phyloP scores from a whole-genome alignment of 1,140 invertebrate genomes.

The Pristionchus pacificus region DNA sequence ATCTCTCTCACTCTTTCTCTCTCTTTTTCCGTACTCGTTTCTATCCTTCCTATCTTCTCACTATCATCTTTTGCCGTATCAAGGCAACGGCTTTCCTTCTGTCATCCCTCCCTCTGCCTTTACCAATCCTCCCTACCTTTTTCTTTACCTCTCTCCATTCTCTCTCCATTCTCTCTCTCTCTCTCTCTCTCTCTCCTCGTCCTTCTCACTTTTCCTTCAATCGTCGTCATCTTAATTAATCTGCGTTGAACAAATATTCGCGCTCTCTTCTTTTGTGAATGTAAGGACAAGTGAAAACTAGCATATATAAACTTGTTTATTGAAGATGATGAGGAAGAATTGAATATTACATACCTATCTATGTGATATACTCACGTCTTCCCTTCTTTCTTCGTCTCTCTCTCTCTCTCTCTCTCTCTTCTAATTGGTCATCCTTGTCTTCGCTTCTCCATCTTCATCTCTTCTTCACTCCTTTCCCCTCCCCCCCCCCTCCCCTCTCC shows the following conservation, averaged over 20 bases:
- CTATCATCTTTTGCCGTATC: too few relatives aligned
- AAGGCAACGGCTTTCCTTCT: constrained; percentile 4
- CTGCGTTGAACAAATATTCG: constrained; percentile 4
- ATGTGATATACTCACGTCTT: too few relatives aligned
- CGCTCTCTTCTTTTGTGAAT: neutral
- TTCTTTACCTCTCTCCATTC: neutral
- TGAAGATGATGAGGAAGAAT: constrained; percentile 13
- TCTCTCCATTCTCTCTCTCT: constrained; percentile 10
- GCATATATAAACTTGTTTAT: constrained; percentile 12
- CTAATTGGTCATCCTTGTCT: neutral
- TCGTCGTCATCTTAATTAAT: neutral
- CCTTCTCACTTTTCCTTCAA: constrained; percentile 2
- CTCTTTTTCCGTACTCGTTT: too few relatives aligned
- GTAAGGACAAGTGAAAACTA: neutral
- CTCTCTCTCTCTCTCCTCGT: constrained; percentile 2
- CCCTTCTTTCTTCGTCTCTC: neutral
- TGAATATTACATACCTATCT: constrained; percentile 4
- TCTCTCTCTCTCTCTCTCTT: neutral
- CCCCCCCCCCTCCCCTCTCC: neutral
- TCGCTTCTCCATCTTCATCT: neutral
- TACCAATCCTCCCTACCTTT: neutral
- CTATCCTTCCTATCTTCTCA: too few relatives aligned
- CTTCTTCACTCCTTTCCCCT: neutral
- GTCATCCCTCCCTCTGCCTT: neutral
- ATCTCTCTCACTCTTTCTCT: too few relatives aligned